Base-by-base conservation (phyloP, 2,113 vertebrate species). In the Nannobrachium achirus region DNA sequence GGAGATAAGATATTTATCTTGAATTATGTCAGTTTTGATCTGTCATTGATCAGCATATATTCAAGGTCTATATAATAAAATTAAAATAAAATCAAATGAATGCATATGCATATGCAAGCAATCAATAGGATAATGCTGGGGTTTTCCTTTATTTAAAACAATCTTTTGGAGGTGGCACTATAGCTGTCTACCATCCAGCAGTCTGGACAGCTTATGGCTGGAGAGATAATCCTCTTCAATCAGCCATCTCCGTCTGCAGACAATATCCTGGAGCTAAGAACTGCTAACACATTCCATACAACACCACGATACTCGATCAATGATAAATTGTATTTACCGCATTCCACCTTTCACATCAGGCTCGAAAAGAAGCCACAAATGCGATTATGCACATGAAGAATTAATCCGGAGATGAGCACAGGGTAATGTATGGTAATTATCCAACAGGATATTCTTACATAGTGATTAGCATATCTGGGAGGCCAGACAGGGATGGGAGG, bases 381-480 rank as follows among this genome's bases (percentile, higher is more conserved):
- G 94, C 85, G 95, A 99, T 99, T 98, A 98, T 96, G 94, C 95
- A 97, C 93, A 95, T 94, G 95, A 95, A 94, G 94, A 95, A 97
- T 98, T 98, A 97, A 97, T 97, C 95, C 93, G 81, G 91, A 94
- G 95, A 96, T 95, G 95, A 98, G 93, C 94, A 92, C 84, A 86
- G 87, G 93, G 95, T 95, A 95, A 94, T 96, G 91, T 95, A 96
- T 97, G 95, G 94, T 98, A 97, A 98, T 98, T 95, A 95, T 92
- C 93, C 93, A 93, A 95, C 95, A 96, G 94, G 94, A 95, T 96
- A 95, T 95, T 95, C 94, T 95, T 96, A 94, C 93, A 92, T 88
- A 78, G 92, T 90, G 91, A 97, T 98, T 98, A 96, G 95, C 95
- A 96, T 98, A 97, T 96, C 96, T 94, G 91, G 89, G 91, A 91